Evolutionary conservation across 2,888 invertebrate genomes (phyloP).

Genomic region (Lasiommata megera): DNA sequence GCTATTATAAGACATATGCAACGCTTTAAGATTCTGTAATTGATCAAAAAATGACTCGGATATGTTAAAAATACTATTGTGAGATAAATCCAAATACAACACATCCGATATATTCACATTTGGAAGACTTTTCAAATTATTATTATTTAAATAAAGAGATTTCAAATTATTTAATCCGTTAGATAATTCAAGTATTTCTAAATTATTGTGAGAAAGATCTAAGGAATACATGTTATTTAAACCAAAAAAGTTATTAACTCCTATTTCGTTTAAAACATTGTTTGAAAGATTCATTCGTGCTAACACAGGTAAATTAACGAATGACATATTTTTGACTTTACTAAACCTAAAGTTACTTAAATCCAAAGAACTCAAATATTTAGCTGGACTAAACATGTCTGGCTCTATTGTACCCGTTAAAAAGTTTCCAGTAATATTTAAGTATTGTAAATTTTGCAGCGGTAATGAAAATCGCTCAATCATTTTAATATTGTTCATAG

Average conservation of each 20-base stretch:
- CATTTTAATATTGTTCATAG: constrained; percentile 51
- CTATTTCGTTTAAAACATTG: constrained; percentile 52
- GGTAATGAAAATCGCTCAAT: constrained; percentile 56
- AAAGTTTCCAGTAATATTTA: constrained; percentile 50
- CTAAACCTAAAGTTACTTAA: constrained; percentile 53
- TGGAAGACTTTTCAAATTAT: constrained; percentile 42
- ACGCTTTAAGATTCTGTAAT: constrained; percentile 42
- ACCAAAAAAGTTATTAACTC: constrained; percentile 51
- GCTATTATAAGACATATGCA: constrained; percentile 53
- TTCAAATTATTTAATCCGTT: constrained; percentile 48
- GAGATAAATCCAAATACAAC: constrained; percentile 27
- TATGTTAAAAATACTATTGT: constrained; percentile 20
- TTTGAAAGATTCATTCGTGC: constrained; percentile 59
- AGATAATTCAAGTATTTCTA: constrained; percentile 44
- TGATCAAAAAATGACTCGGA: constrained; percentile 5
- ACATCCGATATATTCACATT: constrained; percentile 22
- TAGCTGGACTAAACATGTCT: constrained; percentile 57
- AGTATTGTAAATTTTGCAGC: constrained; percentile 55
- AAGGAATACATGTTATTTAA: constrained; percentile 59
- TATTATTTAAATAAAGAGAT: constrained; percentile 57
- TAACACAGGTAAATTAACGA: constrained; percentile 55
- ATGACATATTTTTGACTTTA: constrained; percentile 50
- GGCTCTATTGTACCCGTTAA: constrained; percentile 46
- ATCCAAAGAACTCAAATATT: constrained; percentile 55
- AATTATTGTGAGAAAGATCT: constrained; percentile 58